These are phyloP conservation scores for Ceratothoa steindachneri DNA, from an alignment of 2,888 invertebrate genomes.

Conservation along the genomic window DNA sequence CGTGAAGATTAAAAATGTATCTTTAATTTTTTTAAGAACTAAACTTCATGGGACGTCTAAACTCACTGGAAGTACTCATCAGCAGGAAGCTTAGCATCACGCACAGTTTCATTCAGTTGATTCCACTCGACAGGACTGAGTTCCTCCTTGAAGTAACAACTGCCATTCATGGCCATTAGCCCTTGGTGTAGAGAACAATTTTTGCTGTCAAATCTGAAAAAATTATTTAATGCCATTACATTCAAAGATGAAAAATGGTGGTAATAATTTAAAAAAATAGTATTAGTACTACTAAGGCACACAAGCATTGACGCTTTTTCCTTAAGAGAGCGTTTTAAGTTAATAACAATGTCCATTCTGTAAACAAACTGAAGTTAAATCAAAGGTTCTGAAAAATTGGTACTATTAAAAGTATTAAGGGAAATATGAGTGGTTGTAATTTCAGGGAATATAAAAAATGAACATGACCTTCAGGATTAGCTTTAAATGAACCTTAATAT, in stretches of 20 bases:
- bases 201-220: slow-evolving; percentile 50
- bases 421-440: too few species aligned
- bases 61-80: slow-evolving; percentile 58
- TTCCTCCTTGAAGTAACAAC: slow-evolving; percentile 36
- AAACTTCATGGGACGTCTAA: too few species aligned
- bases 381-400: too few species aligned
- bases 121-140: slow-evolving; percentile 44
- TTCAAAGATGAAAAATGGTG: neutral
- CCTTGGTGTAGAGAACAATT: slow-evolving; percentile 54
- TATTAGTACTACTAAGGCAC: neutral
- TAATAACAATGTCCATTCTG: too few species aligned
- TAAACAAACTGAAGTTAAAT: too few species aligned
- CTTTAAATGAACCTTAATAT: too few species aligned
- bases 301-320: too few species aligned
- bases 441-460: too few species aligned
- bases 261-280: neutral
- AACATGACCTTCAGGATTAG: too few species aligned
- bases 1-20: too few species aligned
- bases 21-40: too few species aligned
- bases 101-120: slow-evolving; percentile 48
- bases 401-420: neutral
- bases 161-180: slow-evolving; percentile 51
- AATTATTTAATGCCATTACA: slow-evolving; percentile 12
- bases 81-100: slow-evolving; percentile 54
- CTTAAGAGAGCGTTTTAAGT: too few species aligned